Evolutionary conservation across 1,140 invertebrate genomes (phyloP).

Genomic region (Drosophila aff.): DNA sequence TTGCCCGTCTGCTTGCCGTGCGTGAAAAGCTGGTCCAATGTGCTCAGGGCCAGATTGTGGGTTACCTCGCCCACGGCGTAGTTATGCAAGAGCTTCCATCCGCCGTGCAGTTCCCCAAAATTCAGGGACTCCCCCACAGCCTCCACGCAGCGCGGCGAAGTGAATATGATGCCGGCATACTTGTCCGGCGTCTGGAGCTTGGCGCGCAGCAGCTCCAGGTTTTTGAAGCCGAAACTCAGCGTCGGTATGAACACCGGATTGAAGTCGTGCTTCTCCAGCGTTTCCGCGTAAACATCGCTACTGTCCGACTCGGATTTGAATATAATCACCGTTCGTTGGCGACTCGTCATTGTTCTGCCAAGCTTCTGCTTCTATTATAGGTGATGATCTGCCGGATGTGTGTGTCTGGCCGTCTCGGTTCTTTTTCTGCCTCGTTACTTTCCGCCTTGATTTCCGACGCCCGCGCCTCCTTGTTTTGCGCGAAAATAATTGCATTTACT

Average conservation of each 20-base stretch:
- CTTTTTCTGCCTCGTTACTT: constrained; percentile 14
- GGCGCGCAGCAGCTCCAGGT: constrained; percentile 80
- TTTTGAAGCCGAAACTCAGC: constrained; percentile 85
- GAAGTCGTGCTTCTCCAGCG: constrained; percentile 85
- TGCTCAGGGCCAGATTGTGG: constrained; percentile 84
- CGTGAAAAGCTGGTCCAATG: constrained; percentile 85
- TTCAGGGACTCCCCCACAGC: constrained; percentile 85
- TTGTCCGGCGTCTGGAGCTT: constrained; percentile 82
- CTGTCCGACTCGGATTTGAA: constrained; percentile 87
- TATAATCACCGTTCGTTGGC: constrained; percentile 85
- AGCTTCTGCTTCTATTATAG: neutral
- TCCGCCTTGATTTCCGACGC: constrained; percentile 4
- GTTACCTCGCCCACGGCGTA: constrained; percentile 86
- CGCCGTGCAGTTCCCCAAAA: constrained; percentile 80
- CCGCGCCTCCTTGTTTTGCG: constrained; percentile 12
- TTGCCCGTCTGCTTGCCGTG: constrained; percentile 86
- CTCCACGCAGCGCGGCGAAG: constrained; percentile 86
- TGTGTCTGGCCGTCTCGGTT: constrained; percentile 2
- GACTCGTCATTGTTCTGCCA: constrained; percentile 58
- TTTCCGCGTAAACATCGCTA: constrained; percentile 86
- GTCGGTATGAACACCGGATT: constrained; percentile 86
- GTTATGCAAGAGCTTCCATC: constrained; percentile 86
- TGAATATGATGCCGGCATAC: constrained; percentile 87
- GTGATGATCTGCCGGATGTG: constrained; percentile 7
- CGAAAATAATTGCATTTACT: constrained; percentile 21